Conservation (phyloP, 1,140 invertebrate genomes). For the Drosophila sp. region DNA sequence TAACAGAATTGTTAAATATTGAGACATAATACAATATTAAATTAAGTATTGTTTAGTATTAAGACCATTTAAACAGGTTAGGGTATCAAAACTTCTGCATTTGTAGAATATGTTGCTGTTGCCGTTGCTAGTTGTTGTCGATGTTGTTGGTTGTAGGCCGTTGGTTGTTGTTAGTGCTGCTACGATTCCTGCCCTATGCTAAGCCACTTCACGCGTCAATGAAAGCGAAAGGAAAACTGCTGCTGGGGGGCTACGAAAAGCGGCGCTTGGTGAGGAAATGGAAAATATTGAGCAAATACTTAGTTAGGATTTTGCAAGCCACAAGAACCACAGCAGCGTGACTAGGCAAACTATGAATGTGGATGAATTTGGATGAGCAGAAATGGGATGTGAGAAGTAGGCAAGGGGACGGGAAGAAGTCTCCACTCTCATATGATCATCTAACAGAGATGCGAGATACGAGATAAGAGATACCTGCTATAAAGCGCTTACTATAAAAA, state of each 20-base stretch:
- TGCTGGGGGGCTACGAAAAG: constrained; percentile 40
- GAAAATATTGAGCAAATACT: constrained; percentile 78
- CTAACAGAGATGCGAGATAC: not conserved
- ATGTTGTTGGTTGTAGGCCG: not conserved
- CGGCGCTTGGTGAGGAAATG: constrained; percentile 72
- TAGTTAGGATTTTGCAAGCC: constrained; percentile 67
- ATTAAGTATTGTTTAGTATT: too few species aligned
- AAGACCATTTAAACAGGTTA: not conserved
- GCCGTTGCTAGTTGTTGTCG: constrained; percentile 29
- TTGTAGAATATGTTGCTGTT: constrained; percentile 2
- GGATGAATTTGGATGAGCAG: not conserved
- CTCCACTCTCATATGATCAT: not conserved
- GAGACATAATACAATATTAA: too few species aligned
- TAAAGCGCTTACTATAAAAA: not conserved
- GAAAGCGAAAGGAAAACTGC: constrained; percentile 83
- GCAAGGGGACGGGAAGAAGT: not conserved
- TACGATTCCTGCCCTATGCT: constrained; percentile 69
- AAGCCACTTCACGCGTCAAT: constrained; percentile 81
- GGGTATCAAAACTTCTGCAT: not conserved
- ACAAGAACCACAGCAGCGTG: constrained; percentile 73
- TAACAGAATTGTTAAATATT: too few species aligned
- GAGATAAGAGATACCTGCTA: not conserved
- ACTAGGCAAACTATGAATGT: constrained; percentile 46
- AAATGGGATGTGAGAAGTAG: not conserved
- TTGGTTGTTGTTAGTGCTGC: constrained; percentile 15